These are phyloP conservation scores for Drosophila insularis DNA, from an alignment of 1,140 invertebrate species.

Conservation along the genomic window DNA sequence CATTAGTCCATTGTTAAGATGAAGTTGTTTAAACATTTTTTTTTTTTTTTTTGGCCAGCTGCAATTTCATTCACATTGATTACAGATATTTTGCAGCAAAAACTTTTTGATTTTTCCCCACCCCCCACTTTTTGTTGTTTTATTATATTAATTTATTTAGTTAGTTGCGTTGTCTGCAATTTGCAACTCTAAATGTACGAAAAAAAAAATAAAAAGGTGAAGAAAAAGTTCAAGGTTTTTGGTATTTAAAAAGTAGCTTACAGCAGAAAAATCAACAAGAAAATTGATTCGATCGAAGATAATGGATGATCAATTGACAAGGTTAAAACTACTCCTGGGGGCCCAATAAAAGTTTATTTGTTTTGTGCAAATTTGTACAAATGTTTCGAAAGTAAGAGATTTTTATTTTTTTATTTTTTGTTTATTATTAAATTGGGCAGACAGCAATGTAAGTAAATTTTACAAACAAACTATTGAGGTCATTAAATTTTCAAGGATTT, in stretches of 20 bases:
- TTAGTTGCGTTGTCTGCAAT: slow-evolving; percentile 47
- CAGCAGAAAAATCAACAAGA: neutral
- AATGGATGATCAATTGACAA: slow-evolving; percentile 35
- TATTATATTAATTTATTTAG: slow-evolving; percentile 58
- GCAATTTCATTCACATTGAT: slow-evolving; percentile 62
- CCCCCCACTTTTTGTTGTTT: slow-evolving; percentile 39
- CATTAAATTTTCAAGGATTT: neutral
- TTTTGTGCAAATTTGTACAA: neutral
- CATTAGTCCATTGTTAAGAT: slow-evolving; percentile 78
- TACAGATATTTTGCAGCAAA: slow-evolving; percentile 62
- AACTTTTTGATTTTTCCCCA: neutral
- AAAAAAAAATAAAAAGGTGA: slow-evolving; percentile 4
- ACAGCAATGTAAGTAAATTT: neutral
- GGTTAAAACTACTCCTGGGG: slow-evolving; percentile 39
- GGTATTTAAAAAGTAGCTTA: slow-evolving; percentile 76
- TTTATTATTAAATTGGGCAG: neutral
- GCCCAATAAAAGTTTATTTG: slow-evolving; percentile 7
- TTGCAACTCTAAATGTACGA: slow-evolving; percentile 34
- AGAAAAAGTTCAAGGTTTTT: slow-evolving; percentile 72
- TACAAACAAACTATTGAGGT: neutral
- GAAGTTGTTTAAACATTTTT: slow-evolving; percentile 62
- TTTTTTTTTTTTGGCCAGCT: slow-evolving; percentile 46
- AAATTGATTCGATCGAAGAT: slow-evolving; percentile 24
- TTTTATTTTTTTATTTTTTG: neutral
- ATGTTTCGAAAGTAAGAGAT: neutral